These are phyloP conservation scores for Epistrophe grossulariae DNA, from an alignment of 2,888 invertebrate species.

Conservation along the genomic window DNA sequence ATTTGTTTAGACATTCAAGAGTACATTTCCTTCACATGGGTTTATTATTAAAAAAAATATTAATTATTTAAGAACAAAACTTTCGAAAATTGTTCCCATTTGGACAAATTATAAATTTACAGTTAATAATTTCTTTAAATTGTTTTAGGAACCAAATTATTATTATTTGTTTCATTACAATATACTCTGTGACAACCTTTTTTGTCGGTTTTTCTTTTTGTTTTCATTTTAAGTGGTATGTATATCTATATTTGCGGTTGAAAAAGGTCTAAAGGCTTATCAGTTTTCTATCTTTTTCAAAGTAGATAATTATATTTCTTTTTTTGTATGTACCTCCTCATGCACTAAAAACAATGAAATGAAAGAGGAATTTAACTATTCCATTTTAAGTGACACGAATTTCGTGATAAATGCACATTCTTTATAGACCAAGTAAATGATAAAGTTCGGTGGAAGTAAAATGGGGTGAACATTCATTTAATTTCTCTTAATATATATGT, in stretches of 20 bases:
- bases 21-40: neutral
- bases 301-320: slow-evolving; percentile 7
- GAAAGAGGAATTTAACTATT: slow-evolving; percentile 19
- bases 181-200: neutral
- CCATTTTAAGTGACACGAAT: slow-evolving; percentile 27
- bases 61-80: slow-evolving; percentile 3
- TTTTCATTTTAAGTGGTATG: neutral
- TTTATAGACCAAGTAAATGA: neutral
- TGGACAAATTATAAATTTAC: neutral
- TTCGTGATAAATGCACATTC: slow-evolving; percentile 21
- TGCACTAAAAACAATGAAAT: neutral
- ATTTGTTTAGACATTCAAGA: neutral
- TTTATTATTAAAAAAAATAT: neutral
- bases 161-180: neutral
- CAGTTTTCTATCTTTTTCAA: neutral
- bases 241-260: neutral
- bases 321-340: neutral
- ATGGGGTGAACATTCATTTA: neutral
- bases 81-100: neutral
- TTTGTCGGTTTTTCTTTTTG: neutral
- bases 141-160: neutral
- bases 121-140: slow-evolving; percentile 1
- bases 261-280: neutral
- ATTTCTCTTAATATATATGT: neutral
- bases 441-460: neutral